Conservation (phyloP, 1,140 invertebrate species). For the Ditylenchus dipsaci region DNA sequence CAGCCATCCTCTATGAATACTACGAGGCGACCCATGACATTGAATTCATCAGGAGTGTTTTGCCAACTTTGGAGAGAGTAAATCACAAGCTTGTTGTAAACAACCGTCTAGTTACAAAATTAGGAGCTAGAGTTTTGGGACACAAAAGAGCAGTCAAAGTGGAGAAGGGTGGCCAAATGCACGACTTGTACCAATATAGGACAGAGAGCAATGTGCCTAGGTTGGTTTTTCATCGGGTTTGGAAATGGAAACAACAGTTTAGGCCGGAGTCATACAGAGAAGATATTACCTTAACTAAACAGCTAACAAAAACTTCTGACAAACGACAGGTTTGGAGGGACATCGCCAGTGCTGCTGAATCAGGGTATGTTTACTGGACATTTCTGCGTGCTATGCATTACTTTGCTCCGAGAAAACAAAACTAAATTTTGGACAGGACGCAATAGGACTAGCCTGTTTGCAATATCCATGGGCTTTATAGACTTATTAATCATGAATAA, state of each 20-base stretch:
- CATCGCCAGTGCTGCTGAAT: slow-evolving; percentile 38
- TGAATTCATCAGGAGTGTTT: slow-evolving; percentile 63
- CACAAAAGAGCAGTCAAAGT: slow-evolving; percentile 60
- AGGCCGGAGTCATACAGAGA: slow-evolving; percentile 40
- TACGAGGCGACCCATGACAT: slow-evolving; percentile 69
- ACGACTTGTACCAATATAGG: slow-evolving; percentile 51
- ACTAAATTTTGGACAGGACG: no score
- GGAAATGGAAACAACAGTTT: slow-evolving; percentile 6
- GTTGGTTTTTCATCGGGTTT: slow-evolving; percentile 3
- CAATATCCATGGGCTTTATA: no score
- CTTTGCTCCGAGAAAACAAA: neutral
- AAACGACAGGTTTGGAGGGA: slow-evolving; percentile 33
- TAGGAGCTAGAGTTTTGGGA: slow-evolving; percentile 60
- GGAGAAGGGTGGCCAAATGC: slow-evolving; percentile 62
- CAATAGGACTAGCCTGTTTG: no score
- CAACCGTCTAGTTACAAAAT: neutral
- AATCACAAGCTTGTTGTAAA: slow-evolving; percentile 71
- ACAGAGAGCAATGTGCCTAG: slow-evolving; percentile 60
- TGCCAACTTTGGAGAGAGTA: slow-evolving; percentile 61
- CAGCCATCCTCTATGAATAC: slow-evolving; percentile 79
- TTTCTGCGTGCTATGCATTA: neutral
- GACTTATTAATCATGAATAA: no score
- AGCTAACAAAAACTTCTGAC: slow-evolving; percentile 25
- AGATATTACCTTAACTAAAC: slow-evolving; percentile 26
- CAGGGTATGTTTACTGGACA: slow-evolving; percentile 3